A percentile compares a stretch with the other conserved stretches of the same genome.
phyloP scores from a whole-genome alignment of 1,140 invertebrate species.

The Drosophila pallidifrons region DNA sequence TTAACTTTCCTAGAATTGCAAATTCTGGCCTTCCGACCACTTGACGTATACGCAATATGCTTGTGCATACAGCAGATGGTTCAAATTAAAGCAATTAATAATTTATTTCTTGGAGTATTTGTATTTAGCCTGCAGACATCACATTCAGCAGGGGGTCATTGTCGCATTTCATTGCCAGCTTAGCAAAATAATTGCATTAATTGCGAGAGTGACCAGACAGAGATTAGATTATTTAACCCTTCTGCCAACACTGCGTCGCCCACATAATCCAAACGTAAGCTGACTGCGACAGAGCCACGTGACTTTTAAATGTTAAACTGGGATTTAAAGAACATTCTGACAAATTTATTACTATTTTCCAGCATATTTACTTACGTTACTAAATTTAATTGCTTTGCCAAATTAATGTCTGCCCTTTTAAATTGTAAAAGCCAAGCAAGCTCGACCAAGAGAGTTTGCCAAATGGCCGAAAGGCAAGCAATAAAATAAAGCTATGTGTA shows the following conservation, averaged over 20 bases:
- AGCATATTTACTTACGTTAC: conserved; percentile 19
- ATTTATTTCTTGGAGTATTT: not conserved
- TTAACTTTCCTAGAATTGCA: not conserved
- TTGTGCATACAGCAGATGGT: not conserved
- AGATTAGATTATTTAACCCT: conserved; percentile 6
- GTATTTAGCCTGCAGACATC: not conserved
- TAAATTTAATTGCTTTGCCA: conserved; percentile 68
- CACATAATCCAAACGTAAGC: conserved; percentile 20
- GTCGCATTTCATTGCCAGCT: conserved; percentile 2
- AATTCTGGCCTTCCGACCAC: not conserved
- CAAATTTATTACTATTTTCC: conserved; percentile 47
- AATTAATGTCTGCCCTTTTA: conserved; percentile 53
- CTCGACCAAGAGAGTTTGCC: conserved; percentile 9
- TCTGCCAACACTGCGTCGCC: not conserved
- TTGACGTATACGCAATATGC: conserved; percentile 1
- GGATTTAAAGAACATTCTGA: conserved; percentile 39
- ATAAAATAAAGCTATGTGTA: conserved; percentile 43
- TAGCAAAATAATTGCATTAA: conserved; percentile 5
- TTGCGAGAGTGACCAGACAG: conserved; percentile 9
- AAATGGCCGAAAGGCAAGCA: conserved; percentile 47
- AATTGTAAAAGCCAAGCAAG: conserved; percentile 45
- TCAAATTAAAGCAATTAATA: conserved; percentile 1
- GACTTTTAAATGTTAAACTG: conserved; percentile 26
- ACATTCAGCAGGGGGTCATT: not conserved
- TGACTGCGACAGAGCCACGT: not conserved